Evolutionary conservation across 2,888 invertebrate genomes (phyloP).

Genomic region (Furcula furcula): DNA sequence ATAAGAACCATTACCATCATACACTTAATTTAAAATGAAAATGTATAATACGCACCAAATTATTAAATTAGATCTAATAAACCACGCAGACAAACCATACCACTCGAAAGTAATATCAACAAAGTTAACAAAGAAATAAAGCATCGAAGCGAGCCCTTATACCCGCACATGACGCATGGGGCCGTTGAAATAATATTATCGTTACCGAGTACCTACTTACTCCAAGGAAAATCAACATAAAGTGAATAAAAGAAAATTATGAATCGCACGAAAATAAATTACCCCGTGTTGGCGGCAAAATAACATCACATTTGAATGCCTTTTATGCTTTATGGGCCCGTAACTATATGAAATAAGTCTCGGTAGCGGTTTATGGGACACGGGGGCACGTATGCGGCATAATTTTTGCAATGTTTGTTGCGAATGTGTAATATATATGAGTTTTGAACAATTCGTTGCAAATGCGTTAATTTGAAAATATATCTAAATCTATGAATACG

Average conservation of each 20-base stretch:
- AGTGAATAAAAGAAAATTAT: constrained; percentile 83
- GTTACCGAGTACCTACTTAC: constrained; percentile 76
- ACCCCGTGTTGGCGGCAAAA: constrained; percentile 81
- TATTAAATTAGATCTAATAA: constrained; percentile 17
- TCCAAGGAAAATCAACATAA: constrained; percentile 81
- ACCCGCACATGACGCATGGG: constrained; percentile 67
- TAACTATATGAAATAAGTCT: constrained; percentile 79
- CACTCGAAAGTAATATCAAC: constrained; percentile 53
- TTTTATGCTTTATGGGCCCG: constrained; percentile 79
- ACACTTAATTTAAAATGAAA: too few relatives aligned
- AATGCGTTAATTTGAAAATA: not conserved
- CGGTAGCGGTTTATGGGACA: constrained; percentile 72
- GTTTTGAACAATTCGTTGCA: constrained; percentile 15
- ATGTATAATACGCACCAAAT: constrained; percentile 17
- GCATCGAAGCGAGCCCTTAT: constrained; percentile 43
- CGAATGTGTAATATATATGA: constrained; percentile 34
- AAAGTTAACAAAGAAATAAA: constrained; percentile 68
- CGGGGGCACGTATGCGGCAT: constrained; percentile 72
- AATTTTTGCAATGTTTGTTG: constrained; percentile 71
- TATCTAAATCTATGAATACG: too few relatives aligned
- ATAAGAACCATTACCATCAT: too few relatives aligned
- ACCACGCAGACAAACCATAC: constrained; percentile 26
- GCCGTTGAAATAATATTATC: constrained; percentile 80
- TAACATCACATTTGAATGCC: constrained; percentile 82
- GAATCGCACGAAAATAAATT: constrained; percentile 81